phyloP scores from a whole-genome alignment of 2,113 vertebrate species.

The Irena cyanogastra region DNA sequence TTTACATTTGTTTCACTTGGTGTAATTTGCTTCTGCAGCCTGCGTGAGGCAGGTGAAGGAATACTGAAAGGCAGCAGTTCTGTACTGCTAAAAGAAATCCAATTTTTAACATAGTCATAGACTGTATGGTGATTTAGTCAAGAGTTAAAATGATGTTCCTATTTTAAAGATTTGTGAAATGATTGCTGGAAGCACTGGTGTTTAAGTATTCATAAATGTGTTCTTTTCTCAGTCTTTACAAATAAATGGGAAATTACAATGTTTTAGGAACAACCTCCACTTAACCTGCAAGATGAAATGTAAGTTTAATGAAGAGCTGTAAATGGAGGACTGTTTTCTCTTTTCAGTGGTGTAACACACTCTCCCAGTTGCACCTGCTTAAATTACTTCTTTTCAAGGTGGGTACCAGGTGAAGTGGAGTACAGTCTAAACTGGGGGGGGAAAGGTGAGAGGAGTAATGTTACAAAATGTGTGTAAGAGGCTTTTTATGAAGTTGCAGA shows the following conservation, averaged over 20 bases:
- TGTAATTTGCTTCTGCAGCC: background rate
- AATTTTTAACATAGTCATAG: background rate
- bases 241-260: background rate
- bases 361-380: background rate
- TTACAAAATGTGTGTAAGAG: background rate
- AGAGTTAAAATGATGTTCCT: background rate
- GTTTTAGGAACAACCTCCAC: background rate
- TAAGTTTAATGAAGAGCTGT: background rate
- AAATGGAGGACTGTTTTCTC: background rate
- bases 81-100: background rate
- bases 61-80: background rate
- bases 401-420: background rate
- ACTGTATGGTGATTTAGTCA: background rate
- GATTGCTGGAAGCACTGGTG: background rate
- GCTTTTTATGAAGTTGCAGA: background rate
- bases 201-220: background rate
- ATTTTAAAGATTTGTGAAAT: background rate
- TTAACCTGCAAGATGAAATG: background rate
- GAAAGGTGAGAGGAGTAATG: too few species aligned
- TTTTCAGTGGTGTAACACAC: background rate
- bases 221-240: background rate
- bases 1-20: background rate
- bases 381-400: background rate
- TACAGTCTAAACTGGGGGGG: too few species aligned
- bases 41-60: background rate